Conservation (phyloP, 2,797 vertebrate species). For the Neoniphon sammara region DNA sequence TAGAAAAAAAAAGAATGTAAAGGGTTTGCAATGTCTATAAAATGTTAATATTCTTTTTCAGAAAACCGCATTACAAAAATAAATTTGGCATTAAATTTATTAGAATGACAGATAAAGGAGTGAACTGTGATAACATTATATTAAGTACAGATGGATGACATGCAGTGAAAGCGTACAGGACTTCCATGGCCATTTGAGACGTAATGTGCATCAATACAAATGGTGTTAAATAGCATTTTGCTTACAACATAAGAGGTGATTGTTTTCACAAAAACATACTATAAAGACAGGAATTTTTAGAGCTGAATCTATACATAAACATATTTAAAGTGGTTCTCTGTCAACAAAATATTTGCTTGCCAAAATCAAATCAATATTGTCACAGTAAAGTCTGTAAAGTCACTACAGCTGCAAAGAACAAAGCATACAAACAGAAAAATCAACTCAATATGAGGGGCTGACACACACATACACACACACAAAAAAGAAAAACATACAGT, state of each 20-base stretch:
- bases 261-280: slow-evolving; percentile 6
- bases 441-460: slow-evolving; percentile 14
- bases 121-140: slow-evolving; percentile 31
- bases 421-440: slow-evolving; percentile 18
- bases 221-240: slow-evolving; percentile 28
- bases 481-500: not conserved
- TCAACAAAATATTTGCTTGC: slow-evolving; percentile 8
- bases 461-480: not conserved
- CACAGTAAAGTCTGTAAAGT: slow-evolving; percentile 56
- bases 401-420: slow-evolving; percentile 34
- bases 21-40: too few species aligned
- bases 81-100: slow-evolving; percentile 58
- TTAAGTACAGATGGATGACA: slow-evolving; percentile 61
- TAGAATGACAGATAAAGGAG: slow-evolving; percentile 51
- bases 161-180: slow-evolving; percentile 65
- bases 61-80: not conserved
- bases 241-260: slow-evolving; percentile 31
- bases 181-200: slow-evolving; percentile 37
- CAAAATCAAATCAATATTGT: slow-evolving; percentile 34
- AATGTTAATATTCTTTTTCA: not conserved
- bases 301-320: not conserved
- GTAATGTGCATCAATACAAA: slow-evolving; percentile 16
- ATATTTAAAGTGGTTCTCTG: not conserved
- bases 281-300: too few species aligned
- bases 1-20: too few species aligned